These are phyloP conservation scores for Micronycteris hirsuta DNA, from an alignment of 2,113 vertebrate genomes.

Conservation along the genomic window DNA sequence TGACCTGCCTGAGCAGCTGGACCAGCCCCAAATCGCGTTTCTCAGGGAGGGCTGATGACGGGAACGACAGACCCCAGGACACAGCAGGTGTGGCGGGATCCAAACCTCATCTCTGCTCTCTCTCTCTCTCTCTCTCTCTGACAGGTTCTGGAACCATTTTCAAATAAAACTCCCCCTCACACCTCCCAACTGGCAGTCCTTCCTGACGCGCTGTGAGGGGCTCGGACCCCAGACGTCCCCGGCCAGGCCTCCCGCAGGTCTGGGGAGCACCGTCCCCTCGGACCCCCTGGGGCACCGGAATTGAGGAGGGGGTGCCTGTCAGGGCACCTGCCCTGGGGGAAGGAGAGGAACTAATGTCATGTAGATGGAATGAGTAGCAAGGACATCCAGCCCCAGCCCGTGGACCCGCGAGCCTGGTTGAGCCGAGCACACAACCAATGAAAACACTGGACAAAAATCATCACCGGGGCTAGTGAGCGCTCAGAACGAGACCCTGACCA, in stretches of 20 bases:
- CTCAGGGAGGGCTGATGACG: neutral
- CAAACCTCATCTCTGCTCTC: neutral
- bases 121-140: too few species aligned
- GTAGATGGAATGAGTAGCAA: neutral
- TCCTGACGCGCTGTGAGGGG: conserved; percentile 47
- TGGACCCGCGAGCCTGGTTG: neutral
- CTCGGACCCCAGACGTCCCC: neutral
- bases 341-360: neutral
- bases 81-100: neutral
- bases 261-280: too few species aligned
- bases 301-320: neutral
- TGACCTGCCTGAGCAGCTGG: neutral
- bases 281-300: neutral
- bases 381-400: rapidly evolving
- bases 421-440: neutral
- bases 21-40: neutral
- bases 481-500: neutral
- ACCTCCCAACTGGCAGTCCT: conserved; percentile 68
- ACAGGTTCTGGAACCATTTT: conserved; percentile 78
- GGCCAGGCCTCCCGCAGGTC: neutral
- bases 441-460: neutral
- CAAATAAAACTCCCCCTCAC: conserved; percentile 74
- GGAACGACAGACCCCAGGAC: neutral
- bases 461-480: neutral
- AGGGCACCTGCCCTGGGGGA: neutral